Conservation (phyloP, 2,888 invertebrate species). For the Mythimna loreyi region DNA sequence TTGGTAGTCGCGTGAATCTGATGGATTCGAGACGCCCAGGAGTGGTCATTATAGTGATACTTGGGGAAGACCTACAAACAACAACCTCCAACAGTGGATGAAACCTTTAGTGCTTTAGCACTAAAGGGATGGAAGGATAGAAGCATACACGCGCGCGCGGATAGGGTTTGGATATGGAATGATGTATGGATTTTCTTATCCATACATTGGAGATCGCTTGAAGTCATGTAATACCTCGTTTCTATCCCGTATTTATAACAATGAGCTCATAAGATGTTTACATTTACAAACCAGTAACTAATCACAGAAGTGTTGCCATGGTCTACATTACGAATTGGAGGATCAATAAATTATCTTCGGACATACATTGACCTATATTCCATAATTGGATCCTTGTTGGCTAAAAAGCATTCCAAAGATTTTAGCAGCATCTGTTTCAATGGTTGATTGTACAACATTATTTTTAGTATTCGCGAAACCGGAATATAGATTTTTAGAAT, state of each 20-base stretch:
- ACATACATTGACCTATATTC: constrained; percentile 38
- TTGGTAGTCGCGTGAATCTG: too few species aligned
- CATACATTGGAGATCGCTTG: neutral
- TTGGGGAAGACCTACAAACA: too few species aligned
- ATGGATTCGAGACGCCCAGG: too few species aligned
- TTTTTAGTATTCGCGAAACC: too few species aligned
- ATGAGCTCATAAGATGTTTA: constrained; percentile 6
- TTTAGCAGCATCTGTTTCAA: constrained; percentile 14
- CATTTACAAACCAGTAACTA: neutral
- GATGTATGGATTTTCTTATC: too few species aligned
- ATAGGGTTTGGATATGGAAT: too few species aligned
- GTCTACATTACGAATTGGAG: constrained; percentile 7
- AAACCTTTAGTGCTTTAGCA: too few species aligned
- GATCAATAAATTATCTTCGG: constrained; percentile 20
- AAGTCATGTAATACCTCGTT: neutral
- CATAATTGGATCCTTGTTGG: constrained; percentile 23
- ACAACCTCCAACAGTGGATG: too few species aligned
- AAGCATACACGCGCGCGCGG: too few species aligned
- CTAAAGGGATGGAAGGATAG: too few species aligned
- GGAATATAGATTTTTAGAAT: too few species aligned
- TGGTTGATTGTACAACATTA: constrained; percentile 8
- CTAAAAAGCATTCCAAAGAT: neutral
- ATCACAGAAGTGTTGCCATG: neutral
- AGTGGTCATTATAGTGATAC: too few species aligned
- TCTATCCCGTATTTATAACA: neutral